A percentile compares a stretch with the other conserved stretches of the same genome.
These are phyloP conservation scores for Sisyra nigra DNA, from an alignment of 2,888 invertebrate genomes.

Conservation along the genomic window DNA sequence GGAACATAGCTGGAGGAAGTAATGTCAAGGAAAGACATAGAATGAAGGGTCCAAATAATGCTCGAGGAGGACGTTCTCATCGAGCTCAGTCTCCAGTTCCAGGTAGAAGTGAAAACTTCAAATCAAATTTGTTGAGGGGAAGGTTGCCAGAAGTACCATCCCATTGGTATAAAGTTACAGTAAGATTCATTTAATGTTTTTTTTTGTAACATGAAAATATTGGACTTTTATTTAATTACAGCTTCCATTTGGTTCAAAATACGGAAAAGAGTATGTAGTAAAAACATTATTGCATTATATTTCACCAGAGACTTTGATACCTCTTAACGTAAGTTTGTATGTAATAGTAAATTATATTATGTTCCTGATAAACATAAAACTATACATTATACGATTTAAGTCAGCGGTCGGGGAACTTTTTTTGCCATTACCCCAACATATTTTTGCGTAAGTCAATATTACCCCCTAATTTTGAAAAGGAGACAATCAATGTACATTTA, in stretches of 20 bases:
- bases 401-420: too few relatives aligned
- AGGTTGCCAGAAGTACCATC: constrained; percentile 34
- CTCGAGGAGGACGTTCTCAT: constrained; percentile 20
- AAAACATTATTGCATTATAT: constrained; percentile 41
- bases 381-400: too few relatives aligned
- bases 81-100: constrained; percentile 11
- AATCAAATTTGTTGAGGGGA: constrained; percentile 28
- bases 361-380: too few relatives aligned
- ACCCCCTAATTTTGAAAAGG: too few relatives aligned
- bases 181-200: constrained; percentile 20
- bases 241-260: constrained; percentile 57
- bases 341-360: constrained; percentile 19
- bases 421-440: constrained; percentile 1
- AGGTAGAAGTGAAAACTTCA: constrained; percentile 12
- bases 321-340: constrained; percentile 34
- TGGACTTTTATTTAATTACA: constrained; percentile 15
- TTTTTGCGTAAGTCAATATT: too few relatives aligned
- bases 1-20: constrained; percentile 24
- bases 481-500: too few relatives aligned
- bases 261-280: constrained; percentile 50
- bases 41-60: constrained; percentile 10
- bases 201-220: neutral
- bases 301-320: constrained; percentile 49
- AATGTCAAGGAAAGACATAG: constrained; percentile 13
- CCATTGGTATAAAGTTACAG: constrained; percentile 57